Conservation (phyloP, 1,140 invertebrate genomes). For the Drosophila sproati region DNA sequence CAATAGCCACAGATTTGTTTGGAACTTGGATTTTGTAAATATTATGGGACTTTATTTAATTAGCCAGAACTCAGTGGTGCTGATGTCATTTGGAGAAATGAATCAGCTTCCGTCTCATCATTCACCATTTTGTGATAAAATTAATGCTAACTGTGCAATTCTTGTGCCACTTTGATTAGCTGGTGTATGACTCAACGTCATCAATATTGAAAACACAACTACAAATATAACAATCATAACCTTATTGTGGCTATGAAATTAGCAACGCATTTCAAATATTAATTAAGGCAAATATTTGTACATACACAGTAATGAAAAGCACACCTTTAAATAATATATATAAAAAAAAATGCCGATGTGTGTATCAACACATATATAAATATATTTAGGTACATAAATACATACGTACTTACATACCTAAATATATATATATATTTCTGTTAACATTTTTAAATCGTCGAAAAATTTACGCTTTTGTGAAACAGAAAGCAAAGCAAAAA, state of each 20-base stretch:
- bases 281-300: constrained; percentile 47
- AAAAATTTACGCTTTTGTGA: constrained; percentile 8
- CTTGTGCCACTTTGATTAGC: constrained; percentile 4
- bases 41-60: constrained; percentile 10
- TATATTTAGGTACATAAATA: constrained; percentile 14
- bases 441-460: constrained; percentile 8
- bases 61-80: not conserved
- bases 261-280: constrained; percentile 41
- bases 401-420: constrained; percentile 12
- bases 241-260: constrained; percentile 20
- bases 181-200: constrained; percentile 29
- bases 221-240: not conserved
- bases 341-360: constrained; percentile 9
- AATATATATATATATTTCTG: not conserved
- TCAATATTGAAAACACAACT: not conserved
- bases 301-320: constrained; percentile 15
- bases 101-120: constrained; percentile 29
- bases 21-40: constrained; percentile 2
- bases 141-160: constrained; percentile 1
- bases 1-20: constrained; percentile 23
- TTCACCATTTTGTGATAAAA: constrained; percentile 18
- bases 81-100: constrained; percentile 44
- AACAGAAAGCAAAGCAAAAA: constrained; percentile 4
- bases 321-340: constrained; percentile 15
- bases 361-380: not conserved